Evolutionary conservation across 2,888 invertebrate species (phyloP).

Genomic region (Heliconius erato): DNA sequence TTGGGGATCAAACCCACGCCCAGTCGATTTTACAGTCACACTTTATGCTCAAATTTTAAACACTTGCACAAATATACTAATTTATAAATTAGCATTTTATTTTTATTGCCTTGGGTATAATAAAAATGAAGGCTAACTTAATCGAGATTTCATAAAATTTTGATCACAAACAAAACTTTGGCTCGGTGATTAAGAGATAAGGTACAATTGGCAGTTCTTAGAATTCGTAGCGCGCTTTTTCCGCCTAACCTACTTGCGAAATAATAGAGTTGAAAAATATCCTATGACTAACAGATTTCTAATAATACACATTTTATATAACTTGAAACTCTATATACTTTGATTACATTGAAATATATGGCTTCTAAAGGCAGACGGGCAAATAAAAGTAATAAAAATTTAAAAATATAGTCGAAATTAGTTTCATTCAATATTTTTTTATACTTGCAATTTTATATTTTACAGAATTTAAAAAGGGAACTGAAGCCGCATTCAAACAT

Average conservation of each 20-base stretch:
- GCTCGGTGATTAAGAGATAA: constrained; percentile 3
- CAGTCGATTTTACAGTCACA: no score
- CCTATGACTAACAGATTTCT: constrained; percentile 1
- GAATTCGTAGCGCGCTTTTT: constrained; percentile 19
- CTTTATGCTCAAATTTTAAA: neutral
- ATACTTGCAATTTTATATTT: no score
- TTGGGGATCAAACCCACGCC: no score
- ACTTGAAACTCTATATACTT: neutral
- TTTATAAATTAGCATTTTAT: no score
- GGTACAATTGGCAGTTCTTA: neutral
- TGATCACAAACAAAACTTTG: constrained; percentile 11
- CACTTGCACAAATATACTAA: no score
- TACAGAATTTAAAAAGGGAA: neutral
- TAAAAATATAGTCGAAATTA: no score
- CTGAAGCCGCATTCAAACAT: neutral
- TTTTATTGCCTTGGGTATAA: neutral
- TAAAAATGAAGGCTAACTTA: neutral
- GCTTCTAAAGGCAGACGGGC: neutral
- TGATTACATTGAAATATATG: neutral
- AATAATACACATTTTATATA: neutral
- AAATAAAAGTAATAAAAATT: neutral
- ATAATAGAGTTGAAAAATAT: constrained; percentile 19
- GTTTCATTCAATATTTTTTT: no score
- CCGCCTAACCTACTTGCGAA: constrained; percentile 9
- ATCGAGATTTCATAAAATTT: constrained; percentile 4